Base-by-base conservation (phyloP, 2,888 invertebrate species). In the Flexamia atlantica region DNA sequence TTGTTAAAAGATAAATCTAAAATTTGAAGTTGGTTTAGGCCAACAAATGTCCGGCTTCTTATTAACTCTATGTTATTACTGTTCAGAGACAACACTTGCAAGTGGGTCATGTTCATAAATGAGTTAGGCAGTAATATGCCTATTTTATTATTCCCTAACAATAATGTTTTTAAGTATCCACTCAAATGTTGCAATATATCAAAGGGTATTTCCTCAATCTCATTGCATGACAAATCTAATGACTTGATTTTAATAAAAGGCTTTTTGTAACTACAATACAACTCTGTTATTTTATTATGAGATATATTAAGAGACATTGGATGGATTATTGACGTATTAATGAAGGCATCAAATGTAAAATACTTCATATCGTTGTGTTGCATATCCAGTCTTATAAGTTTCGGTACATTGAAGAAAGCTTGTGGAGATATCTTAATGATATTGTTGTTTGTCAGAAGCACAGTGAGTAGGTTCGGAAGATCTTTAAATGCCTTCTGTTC, bases 371-470 rank as follows among this genome's bases (percentile, higher is more conserved):
- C 93, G 89, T 97, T 97, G 87, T 94, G 93, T 90, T 96, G 96
- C 85, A 97, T 91, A 90, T 97, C 97, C 84, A 98, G 91, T 88
- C 95, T 94, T 87, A 94, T 93, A 87, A 98, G 90, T 89, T 93
- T 94, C 30, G 95, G 94, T 88, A 97, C 91, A 89, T 96, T 94
- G 83, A 93, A 92, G 89, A 98, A 96, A 5, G 97, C 94, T 82
- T 93, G 93, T 64, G 93, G 92, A 85, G 94, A 94, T 88, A 98
- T 93, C 86, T 93, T 93, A 86, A 92, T 92, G 88, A 98, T 93
- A 88, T 94, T 92, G 91, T 98, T 98, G 89, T 95, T 94, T 81
- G 96, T 95, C 87, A 98, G 91, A 90, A 97, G 95, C 88, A 98
- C 92, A 88, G 95, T 96, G 87, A 94, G 93, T 87, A 98, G 92